Conservation (phyloP, 2,888 invertebrate species). For the Drosophila maculinotata region DNA sequence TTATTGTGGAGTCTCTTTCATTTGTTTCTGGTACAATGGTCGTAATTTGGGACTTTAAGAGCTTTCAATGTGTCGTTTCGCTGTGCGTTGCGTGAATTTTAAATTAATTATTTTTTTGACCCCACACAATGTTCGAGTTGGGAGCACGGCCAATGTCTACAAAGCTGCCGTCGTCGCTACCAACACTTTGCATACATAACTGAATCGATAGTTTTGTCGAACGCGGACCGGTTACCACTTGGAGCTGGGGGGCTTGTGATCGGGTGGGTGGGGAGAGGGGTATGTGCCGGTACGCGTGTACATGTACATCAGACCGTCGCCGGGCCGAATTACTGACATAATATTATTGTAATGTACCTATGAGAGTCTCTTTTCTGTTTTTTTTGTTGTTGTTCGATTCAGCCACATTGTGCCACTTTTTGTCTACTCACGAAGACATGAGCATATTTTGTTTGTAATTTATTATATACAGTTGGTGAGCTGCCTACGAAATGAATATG, state of each 20-base stretch:
- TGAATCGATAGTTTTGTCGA: constrained; percentile 61
- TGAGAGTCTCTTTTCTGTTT: constrained; percentile 32
- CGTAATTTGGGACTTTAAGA: constrained; percentile 80
- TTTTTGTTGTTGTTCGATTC: constrained; percentile 33
- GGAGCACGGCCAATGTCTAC: constrained; percentile 49
- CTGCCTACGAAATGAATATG: constrained; percentile 78
- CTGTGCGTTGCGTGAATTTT: constrained; percentile 72
- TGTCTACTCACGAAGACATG: constrained; percentile 77
- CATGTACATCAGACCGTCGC: constrained; percentile 53
- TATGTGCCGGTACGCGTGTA: constrained; percentile 29
- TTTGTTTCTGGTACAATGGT: constrained; percentile 72
- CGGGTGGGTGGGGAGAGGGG: background rate
- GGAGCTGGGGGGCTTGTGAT: background rate
- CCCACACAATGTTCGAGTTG: constrained; percentile 67
- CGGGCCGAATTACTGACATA: constrained; percentile 73
- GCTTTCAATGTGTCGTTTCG: constrained; percentile 81
- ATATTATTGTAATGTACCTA: constrained; percentile 76
- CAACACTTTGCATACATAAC: constrained; percentile 54
- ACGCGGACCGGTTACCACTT: constrained; percentile 39
- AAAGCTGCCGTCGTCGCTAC: constrained; percentile 43
- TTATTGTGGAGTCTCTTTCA: constrained; percentile 48
- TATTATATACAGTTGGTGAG: constrained; percentile 78
- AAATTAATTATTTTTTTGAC: constrained; percentile 81
- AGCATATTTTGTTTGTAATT: constrained; percentile 82
- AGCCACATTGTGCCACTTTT: constrained; percentile 68